These are phyloP conservation scores for Takifugu ocellatus DNA, from an alignment of 2,797 vertebrate genomes.

Conservation along the genomic window DNA sequence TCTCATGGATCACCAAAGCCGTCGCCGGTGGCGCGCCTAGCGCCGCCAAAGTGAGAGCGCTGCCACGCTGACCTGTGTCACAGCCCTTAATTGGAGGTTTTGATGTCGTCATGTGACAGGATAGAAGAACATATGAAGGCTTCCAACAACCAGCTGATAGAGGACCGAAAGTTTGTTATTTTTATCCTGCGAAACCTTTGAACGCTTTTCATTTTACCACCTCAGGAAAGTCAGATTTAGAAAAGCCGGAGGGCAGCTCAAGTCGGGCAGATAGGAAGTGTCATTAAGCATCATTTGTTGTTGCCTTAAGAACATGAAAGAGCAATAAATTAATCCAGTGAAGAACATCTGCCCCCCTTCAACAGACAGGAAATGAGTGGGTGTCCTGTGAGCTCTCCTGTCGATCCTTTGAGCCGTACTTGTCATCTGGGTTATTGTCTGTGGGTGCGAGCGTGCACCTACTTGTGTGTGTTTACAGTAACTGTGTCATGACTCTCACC, in stretches of 20 bases:
- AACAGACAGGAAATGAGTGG: constrained; percentile 57
- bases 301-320: constrained; percentile 8
- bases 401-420: constrained; percentile 37
- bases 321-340: constrained; percentile 11
- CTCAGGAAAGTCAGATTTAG: too few relatives aligned
- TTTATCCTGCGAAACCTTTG: too few relatives aligned
- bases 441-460: constrained; percentile 2
- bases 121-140: too few relatives aligned
- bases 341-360: constrained; percentile 37
- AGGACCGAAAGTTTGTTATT: too few relatives aligned
- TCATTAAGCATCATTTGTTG: background rate
- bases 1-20: too few relatives aligned
- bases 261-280: background rate
- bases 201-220: too few relatives aligned
- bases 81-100: too few relatives aligned
- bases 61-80: background rate
- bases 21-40: background rate
- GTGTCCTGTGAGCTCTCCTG: constrained; percentile 34
- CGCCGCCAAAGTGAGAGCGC: background rate
- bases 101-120: too few relatives aligned
- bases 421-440: constrained; percentile 46
- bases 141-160: too few relatives aligned
- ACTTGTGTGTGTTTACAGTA: constrained; percentile 2
- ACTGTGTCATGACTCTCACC: constrained; percentile 24
- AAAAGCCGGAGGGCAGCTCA: too few relatives aligned